Base-by-base conservation (phyloP, 2,113 vertebrate species). In the Loxodonta africana region DNA sequence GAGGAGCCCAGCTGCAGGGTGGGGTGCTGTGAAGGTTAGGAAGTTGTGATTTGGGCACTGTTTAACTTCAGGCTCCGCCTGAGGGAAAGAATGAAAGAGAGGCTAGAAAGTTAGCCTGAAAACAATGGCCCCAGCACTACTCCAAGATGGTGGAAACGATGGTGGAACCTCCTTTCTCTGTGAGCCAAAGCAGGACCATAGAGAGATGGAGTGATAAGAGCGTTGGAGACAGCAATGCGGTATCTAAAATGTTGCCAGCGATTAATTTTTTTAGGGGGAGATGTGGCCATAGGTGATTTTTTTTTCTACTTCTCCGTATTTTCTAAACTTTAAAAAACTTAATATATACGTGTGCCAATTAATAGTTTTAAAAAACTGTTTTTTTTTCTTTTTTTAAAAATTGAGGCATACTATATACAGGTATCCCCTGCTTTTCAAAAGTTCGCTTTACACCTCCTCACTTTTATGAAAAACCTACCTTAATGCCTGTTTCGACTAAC, bases 301-400 rank as follows among this genome's bases (percentile, higher is more conserved):
- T 86, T 9, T 96, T 97, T 97, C 30, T 51, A 60, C 44, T 65
- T 95, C 18, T 96, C 33, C 82, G 57, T 3, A 92, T 92, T 97
- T 85, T 95, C 30, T 73, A 92, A 82, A 65, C 83, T 25, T 57
- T 76, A 89, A 92, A 71, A 84, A 48, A 63, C 12, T 78, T 92
- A 81, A 53, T 17, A 83, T 77, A n/a, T 89, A 71, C 1, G 57
- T 65, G 69, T 83, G 25, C 14, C 41, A 74, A 80, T 86, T 60
- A 93, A 53, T 44, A 78, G 63, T 62, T 10, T 62, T 83, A 33
- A 65, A 28, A 65, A 28, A 65, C 30, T 53, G 37, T 6, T 44
- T 67, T 82, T 57, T 73, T 77, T 67, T 25, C 60, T 28, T 83
- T 65, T 83, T 92, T 74, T 6, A 92, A 95, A 94, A 90, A 88